A percentile compares a stretch with the other conserved stretches of the same genome.
Conservation (phyloP, 2,797 vertebrate genomes). For the Poecilia picta region DNA sequence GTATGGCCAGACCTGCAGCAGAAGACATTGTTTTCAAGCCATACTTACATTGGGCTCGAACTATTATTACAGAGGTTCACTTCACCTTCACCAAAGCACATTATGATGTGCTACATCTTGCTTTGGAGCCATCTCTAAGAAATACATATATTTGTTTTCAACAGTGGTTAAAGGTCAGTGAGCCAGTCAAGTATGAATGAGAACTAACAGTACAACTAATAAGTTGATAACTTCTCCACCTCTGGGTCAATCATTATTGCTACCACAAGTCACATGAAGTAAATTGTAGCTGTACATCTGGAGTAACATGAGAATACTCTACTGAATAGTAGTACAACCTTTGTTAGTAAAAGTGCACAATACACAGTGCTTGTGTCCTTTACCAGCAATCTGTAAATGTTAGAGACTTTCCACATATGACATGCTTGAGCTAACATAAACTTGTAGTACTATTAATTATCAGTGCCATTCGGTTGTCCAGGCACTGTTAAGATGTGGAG, state of each 20-base stretch:
- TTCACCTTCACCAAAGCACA: slow-evolving; percentile 48
- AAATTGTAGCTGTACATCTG: not conserved
- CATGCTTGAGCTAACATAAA: not conserved
- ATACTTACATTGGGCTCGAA: slow-evolving; percentile 37
- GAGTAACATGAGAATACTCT: not conserved
- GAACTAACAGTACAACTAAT: slow-evolving; percentile 31
- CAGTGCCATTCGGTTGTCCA: not conserved
- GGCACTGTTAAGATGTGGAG: not conserved
- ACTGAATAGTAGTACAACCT: not conserved
- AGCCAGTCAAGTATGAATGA: slow-evolving; percentile 28
- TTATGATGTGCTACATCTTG: slow-evolving; percentile 43
- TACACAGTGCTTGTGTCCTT: not conserved
- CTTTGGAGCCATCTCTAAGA: slow-evolving; percentile 31
- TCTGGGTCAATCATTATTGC: slow-evolving; percentile 9
- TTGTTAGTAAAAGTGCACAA: not conserved
- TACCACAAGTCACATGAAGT: not conserved
- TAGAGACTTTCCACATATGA: not conserved
- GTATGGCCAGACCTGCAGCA: slow-evolving; percentile 21
- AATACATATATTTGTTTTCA: slow-evolving; percentile 35
- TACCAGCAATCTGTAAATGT: not conserved
- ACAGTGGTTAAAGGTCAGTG: slow-evolving; percentile 42
- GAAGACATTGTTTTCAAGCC: slow-evolving; percentile 38
- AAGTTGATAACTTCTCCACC: slow-evolving; percentile 17
- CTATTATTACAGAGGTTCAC: slow-evolving; percentile 34
- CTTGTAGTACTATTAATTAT: not conserved